These are phyloP conservation scores for Puntigrus tetrazona DNA, from an alignment of 2,113 vertebrate species.

Conservation along the genomic window DNA sequence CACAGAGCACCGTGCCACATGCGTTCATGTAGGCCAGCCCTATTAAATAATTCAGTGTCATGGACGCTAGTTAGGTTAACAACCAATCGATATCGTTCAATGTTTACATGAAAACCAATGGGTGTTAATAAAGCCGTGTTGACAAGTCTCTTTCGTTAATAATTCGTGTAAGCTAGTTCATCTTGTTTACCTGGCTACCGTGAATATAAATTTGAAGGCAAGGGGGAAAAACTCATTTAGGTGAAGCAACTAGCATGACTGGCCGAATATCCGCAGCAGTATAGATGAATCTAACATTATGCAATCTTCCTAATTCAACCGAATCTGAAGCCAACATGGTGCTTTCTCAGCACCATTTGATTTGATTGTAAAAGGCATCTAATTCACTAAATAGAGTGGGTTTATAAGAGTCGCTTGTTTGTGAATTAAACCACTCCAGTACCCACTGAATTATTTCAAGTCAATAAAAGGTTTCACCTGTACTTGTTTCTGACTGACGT, in stretches of 20 bases:
- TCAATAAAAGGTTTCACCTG: background rate
- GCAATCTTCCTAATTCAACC: background rate
- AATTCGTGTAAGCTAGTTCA: background rate
- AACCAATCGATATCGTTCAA: slow-evolving; percentile 23
- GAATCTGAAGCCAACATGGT: background rate
- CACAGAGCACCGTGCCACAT: background rate
- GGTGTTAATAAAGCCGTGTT: background rate
- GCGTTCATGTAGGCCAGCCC: background rate
- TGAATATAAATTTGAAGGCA: background rate
- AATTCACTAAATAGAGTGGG: too few relatives aligned
- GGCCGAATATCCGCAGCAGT: background rate
- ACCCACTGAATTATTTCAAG: background rate
- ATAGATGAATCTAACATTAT: background rate
- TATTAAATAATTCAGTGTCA: slow-evolving; percentile 31
- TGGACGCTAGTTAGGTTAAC: background rate
- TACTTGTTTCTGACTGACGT: background rate
- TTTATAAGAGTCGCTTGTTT: background rate
- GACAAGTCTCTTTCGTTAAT: background rate
- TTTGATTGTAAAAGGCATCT: too few relatives aligned
- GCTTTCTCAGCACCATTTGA: too few relatives aligned
- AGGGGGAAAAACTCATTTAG: background rate
- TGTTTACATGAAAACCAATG: slow-evolving; percentile 12
- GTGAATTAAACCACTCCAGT: background rate
- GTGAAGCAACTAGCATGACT: background rate
- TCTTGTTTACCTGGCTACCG: background rate